phyloP scores from a whole-genome alignment of 2,888 invertebrate species.

The Andrena chrysosceles region DNA sequence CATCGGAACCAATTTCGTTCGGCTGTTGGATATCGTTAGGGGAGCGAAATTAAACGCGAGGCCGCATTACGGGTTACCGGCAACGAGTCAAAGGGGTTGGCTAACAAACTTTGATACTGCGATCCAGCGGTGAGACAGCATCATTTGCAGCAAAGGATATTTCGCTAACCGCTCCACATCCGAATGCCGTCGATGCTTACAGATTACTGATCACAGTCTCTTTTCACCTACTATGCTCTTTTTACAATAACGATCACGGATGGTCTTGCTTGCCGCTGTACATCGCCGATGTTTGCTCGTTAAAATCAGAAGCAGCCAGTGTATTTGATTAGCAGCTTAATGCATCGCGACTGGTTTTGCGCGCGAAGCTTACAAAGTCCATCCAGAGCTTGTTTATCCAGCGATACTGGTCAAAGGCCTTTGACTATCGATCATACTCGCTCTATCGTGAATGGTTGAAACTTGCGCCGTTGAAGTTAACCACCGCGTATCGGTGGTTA shows the following conservation, averaged over 20 bases:
- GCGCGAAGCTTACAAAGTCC: slow-evolving; percentile 39
- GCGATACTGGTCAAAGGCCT: slow-evolving; percentile 63
- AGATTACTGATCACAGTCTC: no score
- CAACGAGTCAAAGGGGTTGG: slow-evolving; percentile 11
- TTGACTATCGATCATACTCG: slow-evolving; percentile 63
- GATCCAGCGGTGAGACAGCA: background rate
- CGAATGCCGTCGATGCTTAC: background rate
- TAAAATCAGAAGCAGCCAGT: background rate
- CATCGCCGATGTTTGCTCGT: background rate
- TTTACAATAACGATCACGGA: no score
- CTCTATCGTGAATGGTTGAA: slow-evolving; percentile 65
- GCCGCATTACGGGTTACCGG: slow-evolving; percentile 1
- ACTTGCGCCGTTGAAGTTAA: slow-evolving; percentile 54
- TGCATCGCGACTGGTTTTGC: slow-evolving; percentile 16
- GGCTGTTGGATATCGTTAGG: background rate
- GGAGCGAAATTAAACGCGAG: slow-evolving; percentile 6
- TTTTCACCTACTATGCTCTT: no score
- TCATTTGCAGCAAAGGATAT: slow-evolving; percentile 9
- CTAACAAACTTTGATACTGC: slow-evolving; percentile 5
- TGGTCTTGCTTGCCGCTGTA: no score
- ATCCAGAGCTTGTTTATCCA: slow-evolving; percentile 49
- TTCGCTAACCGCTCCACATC: background rate
- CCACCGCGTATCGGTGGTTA: slow-evolving; percentile 46
- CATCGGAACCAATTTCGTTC: slow-evolving; percentile 2
- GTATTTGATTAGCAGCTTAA: slow-evolving; percentile 34